These are phyloP conservation scores for Catamblyrhynchus diadema DNA, from an alignment of 2,797 vertebrate genomes.

Conservation along the genomic window DNA sequence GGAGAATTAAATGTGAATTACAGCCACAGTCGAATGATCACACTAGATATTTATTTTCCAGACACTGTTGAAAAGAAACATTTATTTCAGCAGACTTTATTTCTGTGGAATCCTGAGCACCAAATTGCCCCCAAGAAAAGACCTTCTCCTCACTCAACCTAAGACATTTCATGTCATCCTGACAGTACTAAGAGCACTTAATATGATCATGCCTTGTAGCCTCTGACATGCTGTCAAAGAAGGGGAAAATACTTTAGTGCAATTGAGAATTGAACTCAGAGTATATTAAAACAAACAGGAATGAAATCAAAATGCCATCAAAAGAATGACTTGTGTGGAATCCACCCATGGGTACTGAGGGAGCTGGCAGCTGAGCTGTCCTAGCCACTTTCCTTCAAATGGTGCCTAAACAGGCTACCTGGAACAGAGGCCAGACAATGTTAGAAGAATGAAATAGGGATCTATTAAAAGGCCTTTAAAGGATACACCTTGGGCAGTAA, in stretches of 20 bases:
- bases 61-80: background rate
- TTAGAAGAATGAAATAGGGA: background rate
- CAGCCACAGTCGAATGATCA: background rate
- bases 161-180: background rate
- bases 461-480: background rate
- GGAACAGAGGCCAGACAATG: background rate
- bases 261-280: conserved; percentile 9
- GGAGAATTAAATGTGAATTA: conserved; percentile 35
- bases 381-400: background rate
- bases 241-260: background rate
- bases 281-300: conserved; percentile 16
- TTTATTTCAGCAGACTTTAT: conserved; percentile 15
- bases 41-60: conserved; percentile 3
- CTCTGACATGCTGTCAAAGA: conserved; percentile 9
- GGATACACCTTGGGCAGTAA: background rate
- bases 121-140: background rate
- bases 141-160: background rate
- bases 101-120: background rate
- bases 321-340: background rate
- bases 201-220: background rate
- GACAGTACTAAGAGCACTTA: background rate
- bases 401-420: background rate
- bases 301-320: background rate
- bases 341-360: background rate
- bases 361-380: background rate